Conservation (phyloP, 2,888 invertebrate species). For the Iselma pallidipennis region DNA sequence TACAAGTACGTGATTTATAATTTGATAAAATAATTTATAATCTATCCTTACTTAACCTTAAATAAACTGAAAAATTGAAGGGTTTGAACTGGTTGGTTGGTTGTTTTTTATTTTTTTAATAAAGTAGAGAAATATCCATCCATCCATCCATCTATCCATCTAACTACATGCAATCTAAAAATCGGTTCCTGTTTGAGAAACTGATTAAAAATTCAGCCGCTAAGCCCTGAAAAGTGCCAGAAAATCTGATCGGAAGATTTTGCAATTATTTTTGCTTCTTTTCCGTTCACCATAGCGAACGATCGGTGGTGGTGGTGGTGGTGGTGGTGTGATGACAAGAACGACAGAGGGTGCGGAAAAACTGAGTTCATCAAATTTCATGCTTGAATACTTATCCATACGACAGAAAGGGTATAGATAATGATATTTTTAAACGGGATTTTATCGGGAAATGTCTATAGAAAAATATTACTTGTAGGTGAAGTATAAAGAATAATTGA, state of each 20-base stretch:
- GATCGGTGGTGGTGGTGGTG: not conserved
- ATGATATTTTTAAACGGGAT: too few relatives aligned
- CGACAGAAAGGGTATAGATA: not conserved
- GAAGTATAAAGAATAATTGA: too few relatives aligned
- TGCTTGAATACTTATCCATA: not conserved
- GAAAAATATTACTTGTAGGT: too few relatives aligned
- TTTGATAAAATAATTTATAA: slow-evolving; percentile 33
- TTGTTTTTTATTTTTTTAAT: not conserved
- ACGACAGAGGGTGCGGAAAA: slow-evolving; percentile 25
- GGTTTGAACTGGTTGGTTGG: not conserved
- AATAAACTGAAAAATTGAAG: slow-evolving; percentile 12
- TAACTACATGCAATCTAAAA: too few relatives aligned
- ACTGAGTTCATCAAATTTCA: slow-evolving; percentile 7
- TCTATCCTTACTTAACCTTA: slow-evolving; percentile 30
- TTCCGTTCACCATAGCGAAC: slow-evolving; percentile 31
- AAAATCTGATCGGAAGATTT: slow-evolving; percentile 54
- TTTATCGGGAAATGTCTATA: too few relatives aligned
- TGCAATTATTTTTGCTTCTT: slow-evolving; percentile 53
- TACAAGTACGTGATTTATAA: slow-evolving; percentile 19
- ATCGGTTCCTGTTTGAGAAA: slow-evolving; percentile 52
- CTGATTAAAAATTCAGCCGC: slow-evolving; percentile 57
- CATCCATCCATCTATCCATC: slow-evolving; percentile 33
- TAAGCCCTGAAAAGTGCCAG: slow-evolving; percentile 54
- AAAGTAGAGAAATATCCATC: slow-evolving; percentile 38
- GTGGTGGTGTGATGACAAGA: slow-evolving; percentile 18